Conservation (phyloP, 1,140 invertebrate species). For the Pachypsylla venusta region DNA sequence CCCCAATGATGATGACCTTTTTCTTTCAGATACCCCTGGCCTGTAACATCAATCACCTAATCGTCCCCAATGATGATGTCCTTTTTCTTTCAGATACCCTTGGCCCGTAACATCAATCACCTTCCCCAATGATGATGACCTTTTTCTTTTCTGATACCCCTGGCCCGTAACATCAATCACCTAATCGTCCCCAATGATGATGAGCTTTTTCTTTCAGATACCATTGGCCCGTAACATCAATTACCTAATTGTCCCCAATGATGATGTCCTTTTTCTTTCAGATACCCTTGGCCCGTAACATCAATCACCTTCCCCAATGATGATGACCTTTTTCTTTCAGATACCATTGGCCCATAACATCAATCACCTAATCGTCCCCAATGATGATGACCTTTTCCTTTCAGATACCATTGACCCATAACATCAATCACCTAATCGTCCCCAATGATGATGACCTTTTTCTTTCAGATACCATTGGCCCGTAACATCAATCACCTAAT, state of each 20-base stretch:
- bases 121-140: too few relatives aligned
- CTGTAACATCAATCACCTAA: constrained; percentile 42
- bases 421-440: constrained; percentile 44
- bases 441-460: constrained; percentile 56
- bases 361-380: constrained; percentile 49
- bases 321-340: too few relatives aligned
- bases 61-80: constrained; percentile 56
- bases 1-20: too few relatives aligned
- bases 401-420: constrained; percentile 44
- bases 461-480: constrained; percentile 41
- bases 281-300: neutral
- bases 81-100: too few relatives aligned
- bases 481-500: constrained; percentile 44
- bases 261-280: neutral
- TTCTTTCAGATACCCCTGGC: constrained; percentile 45
- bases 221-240: constrained; percentile 44
- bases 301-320: constrained; percentile 36
- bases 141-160: constrained; percentile 38
- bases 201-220: too few relatives aligned
- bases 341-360: constrained; percentile 48
- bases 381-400: constrained; percentile 36
- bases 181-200: constrained; percentile 56
- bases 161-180: constrained; percentile 43
- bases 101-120: too few relatives aligned
- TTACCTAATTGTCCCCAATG: constrained; percentile 54